Conservation (phyloP, 2,888 invertebrate genomes). For the Hydrotaea diabolus region DNA sequence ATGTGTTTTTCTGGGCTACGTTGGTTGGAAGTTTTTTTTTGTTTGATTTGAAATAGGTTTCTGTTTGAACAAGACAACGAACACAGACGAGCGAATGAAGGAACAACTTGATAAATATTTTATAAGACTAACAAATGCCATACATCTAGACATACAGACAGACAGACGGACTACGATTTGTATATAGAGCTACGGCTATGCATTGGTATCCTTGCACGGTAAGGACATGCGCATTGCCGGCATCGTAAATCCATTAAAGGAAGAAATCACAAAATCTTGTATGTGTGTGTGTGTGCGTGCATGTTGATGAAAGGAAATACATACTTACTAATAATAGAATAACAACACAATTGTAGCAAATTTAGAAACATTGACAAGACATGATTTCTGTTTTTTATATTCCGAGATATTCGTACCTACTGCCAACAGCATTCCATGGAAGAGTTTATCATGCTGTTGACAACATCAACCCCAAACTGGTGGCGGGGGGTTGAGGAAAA, state of each 20-base stretch:
- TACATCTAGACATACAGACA: neutral
- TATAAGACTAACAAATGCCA: slow-evolving; percentile 6
- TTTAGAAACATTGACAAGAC: slow-evolving; percentile 35
- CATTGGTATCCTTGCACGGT: slow-evolving; percentile 10
- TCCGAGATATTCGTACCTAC: neutral
- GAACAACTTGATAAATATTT: slow-evolving; percentile 33
- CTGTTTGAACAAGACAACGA: neutral
- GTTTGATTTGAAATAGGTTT: slow-evolving; percentile 26
- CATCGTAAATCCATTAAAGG: slow-evolving; percentile 7
- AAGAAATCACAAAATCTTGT: neutral
- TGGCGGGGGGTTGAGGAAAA: neutral
- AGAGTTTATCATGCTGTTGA: neutral
- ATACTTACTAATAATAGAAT: slow-evolving; percentile 28
- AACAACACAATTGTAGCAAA: slow-evolving; percentile 7
- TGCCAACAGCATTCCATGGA: neutral
- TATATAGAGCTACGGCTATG: neutral
- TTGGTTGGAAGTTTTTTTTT: neutral
- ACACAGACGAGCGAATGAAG: neutral
- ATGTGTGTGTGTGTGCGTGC: too few species aligned
- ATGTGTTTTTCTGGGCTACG: slow-evolving; percentile 11
- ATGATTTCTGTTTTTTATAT: slow-evolving; percentile 1
- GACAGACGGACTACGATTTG: neutral
- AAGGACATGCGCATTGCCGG: slow-evolving; percentile 29
- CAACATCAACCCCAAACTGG: slow-evolving; percentile 1
- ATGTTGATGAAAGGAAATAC: neutral